These are phyloP conservation scores for Halocaridina rubra DNA, from an alignment of 2,888 invertebrate species.

Conservation along the genomic window DNA sequence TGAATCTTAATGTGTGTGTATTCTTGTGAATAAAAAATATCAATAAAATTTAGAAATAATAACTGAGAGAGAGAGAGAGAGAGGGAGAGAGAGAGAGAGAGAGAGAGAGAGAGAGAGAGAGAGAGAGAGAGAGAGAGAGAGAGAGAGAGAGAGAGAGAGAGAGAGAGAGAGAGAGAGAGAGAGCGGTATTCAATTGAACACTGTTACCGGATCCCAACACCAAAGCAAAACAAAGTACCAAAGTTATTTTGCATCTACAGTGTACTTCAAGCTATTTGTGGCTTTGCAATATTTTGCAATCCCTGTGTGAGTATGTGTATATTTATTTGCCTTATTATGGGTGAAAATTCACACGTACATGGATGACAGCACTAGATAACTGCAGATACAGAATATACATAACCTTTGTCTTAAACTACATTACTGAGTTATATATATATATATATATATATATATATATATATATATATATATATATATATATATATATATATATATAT, in stretches of 20 bases:
- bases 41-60: no score
- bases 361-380: no score
- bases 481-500: no score
- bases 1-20: not conserved
- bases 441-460: no score
- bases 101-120: not conserved
- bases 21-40: not conserved
- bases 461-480: no score
- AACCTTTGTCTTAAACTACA: no score
- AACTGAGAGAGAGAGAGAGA: not conserved
- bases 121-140: not conserved
- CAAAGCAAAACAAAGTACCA: not conserved
- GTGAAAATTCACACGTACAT: no score
- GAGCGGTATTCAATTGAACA: no score
- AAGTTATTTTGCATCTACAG: not conserved
- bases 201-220: not conserved
- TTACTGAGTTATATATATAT: no score
- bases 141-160: not conserved
- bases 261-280: not conserved
- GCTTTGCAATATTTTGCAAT: not conserved
- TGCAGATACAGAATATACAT: no score
- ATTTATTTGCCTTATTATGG: no score
- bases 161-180: no score
- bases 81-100: not conserved
- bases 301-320: not conserved